Evolutionary conservation across 2,113 vertebrate species (phyloP), one percentile per base, ranked within the genome.

Genomic region (Proterorhinus semilunaris): DNA sequence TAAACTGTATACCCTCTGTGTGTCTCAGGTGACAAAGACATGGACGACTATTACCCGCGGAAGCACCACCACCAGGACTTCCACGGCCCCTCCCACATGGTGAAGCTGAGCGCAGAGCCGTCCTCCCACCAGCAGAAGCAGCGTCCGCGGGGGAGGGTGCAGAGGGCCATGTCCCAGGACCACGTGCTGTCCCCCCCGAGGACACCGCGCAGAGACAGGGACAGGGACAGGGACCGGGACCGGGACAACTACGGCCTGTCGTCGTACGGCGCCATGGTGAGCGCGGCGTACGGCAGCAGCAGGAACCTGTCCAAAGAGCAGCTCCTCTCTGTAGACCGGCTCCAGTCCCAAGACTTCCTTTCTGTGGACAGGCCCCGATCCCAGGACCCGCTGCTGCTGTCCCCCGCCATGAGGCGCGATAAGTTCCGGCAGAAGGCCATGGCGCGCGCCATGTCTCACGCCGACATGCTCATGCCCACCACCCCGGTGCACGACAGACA

Each of bases 91-190:
- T 92, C 95, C 80, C 96, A 98, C 2, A 92, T 98, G 90, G 94
- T 97, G 82, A 96, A 98, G 81, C 93, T 98, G 90, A 95, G 91
- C 0, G 91, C 94, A 2, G 94, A 95, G 45, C 95, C 86, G 7
- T 81, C 48, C 74, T 73, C 72, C 47, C 85, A 87, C 47, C 83
- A 88, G 82, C 92, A 87, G 78, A 91, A 94, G 7, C 96, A 99
- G 76, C 83, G 96, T 15, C 96, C 95, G 0, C 94, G 94, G 11
- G 62, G 62, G 12, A 91, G 96, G 0, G 96, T 97, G 74, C 94
- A 98, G 72, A 85, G 98, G 62, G 95, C 97, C 90, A 97, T 99
- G 96, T 98, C 96, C 48, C 97, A 99, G 88, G 97, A 99, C 92
- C 94, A 98, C 13, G 96, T 99, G 75, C 90, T 98, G 81, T 96